A percentile compares a stretch with the other conserved stretches of the same genome.
Evolutionary conservation across 2,888 invertebrate genomes (phyloP).

Genomic region (Harmothoe impar): DNA sequence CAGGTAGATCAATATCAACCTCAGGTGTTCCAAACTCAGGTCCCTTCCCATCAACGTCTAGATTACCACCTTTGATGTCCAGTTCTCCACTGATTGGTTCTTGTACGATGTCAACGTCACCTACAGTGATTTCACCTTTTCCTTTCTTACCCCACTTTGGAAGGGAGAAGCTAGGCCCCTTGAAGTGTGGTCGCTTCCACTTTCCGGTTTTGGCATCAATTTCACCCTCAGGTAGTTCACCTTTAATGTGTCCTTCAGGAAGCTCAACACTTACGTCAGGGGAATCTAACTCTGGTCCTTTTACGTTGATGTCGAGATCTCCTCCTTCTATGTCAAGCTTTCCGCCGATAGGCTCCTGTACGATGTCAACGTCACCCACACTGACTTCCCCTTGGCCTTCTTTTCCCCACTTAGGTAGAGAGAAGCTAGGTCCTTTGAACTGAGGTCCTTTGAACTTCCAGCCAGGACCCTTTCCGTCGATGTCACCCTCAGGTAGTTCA

Average conservation of each 20-base stretch:
- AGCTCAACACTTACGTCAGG: slow-evolving; percentile 12
- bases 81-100: slow-evolving; percentile 24
- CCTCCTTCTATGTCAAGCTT: neutral
- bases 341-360: slow-evolving; percentile 31
- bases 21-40: slow-evolving; percentile 36
- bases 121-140: slow-evolving; percentile 50
- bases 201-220: slow-evolving; percentile 7
- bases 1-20: neutral
- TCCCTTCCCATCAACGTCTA: slow-evolving; percentile 1
- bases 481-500: slow-evolving; percentile 46
- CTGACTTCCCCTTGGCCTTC: slow-evolving; percentile 50
- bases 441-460: slow-evolving; percentile 41
- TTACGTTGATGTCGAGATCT: neutral
- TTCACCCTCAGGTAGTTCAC: slow-evolving; percentile 24
- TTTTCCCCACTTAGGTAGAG: slow-evolving; percentile 18
- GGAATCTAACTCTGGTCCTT: neutral
- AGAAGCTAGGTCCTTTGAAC: slow-evolving; percentile 44
- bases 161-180: slow-evolving; percentile 40
- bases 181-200: slow-evolving; percentile 48
- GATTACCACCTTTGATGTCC: neutral
- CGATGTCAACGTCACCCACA: slow-evolving; percentile 49
- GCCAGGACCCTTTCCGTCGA: slow-evolving; percentile 29
- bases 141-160: slow-evolving; percentile 14
- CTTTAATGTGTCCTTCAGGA: slow-evolving; percentile 34
- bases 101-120: slow-evolving; percentile 52